These are phyloP conservation scores for Liodrosophila aerea DNA, from an alignment of 2,888 invertebrate genomes.

Conservation along the genomic window DNA sequence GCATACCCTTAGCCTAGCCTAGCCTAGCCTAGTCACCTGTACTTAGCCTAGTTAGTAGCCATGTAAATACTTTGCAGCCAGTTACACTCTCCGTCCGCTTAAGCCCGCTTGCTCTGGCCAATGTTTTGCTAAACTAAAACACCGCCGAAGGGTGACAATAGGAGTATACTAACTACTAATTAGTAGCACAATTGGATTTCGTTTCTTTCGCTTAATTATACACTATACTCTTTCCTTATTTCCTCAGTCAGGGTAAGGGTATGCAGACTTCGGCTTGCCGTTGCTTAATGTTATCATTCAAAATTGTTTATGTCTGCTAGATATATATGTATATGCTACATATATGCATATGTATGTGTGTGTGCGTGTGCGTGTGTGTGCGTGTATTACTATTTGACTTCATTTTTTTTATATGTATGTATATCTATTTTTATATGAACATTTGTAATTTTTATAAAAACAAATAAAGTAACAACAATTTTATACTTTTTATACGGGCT, in stretches of 20 bases:
- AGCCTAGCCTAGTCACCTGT: no score
- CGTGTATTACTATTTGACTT: slow-evolving; percentile 64
- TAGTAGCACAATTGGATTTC: no score
- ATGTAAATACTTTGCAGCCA: slow-evolving; percentile 6
- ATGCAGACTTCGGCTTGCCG: slow-evolving; percentile 33
- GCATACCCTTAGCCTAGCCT: neutral
- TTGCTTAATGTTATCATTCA: slow-evolving; percentile 9
- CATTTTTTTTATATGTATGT: slow-evolving; percentile 61
- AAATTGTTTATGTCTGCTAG: slow-evolving; percentile 18
- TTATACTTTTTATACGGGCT: slow-evolving; percentile 76
- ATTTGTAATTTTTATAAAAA: slow-evolving; percentile 71
- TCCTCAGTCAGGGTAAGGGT: slow-evolving; percentile 19
- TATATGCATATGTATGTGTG: slow-evolving; percentile 15
- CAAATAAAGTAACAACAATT: slow-evolving; percentile 55
- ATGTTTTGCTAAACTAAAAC: neutral
- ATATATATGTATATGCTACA: slow-evolving; percentile 8
- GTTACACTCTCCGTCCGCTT: slow-evolving; percentile 14
- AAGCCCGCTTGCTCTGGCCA: slow-evolving; percentile 2
- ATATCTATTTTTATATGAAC: slow-evolving; percentile 74
- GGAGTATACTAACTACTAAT: no score
- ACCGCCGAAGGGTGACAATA: slow-evolving; percentile 27
- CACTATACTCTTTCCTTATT: neutral
- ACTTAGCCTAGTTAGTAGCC: neutral
- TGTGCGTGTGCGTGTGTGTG: slow-evolving; percentile 18
- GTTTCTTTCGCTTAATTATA: neutral